phyloP scores from a whole-genome alignment of 2,888 invertebrate species.

The Drosophila colorata region DNA sequence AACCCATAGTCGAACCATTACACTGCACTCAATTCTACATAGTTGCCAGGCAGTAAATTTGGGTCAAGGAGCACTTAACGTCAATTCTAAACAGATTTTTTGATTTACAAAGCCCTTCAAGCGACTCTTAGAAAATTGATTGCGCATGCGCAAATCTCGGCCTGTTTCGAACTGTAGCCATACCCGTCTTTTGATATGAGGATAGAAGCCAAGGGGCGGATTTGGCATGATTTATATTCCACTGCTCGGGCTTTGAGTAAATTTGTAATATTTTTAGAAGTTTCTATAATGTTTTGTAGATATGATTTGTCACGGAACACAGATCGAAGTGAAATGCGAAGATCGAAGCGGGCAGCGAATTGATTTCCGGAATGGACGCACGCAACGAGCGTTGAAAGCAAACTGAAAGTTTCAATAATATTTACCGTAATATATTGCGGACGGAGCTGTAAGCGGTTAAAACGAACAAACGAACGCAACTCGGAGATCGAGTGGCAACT shows the following conservation, averaged over 20 bases:
- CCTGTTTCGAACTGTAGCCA: slow-evolving; percentile 8
- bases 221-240: slow-evolving; percentile 68
- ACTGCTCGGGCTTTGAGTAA: neutral
- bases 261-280: slow-evolving; percentile 2
- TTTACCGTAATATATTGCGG: slow-evolving; percentile 67
- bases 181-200: slow-evolving; percentile 78
- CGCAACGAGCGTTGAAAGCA: slow-evolving; percentile 66
- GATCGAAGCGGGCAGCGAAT: slow-evolving; percentile 3
- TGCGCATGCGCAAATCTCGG: slow-evolving; percentile 9
- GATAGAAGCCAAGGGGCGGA: slow-evolving; percentile 78
- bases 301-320: slow-evolving; percentile 1
- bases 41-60: slow-evolving; percentile 10
- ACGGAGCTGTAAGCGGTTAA: slow-evolving; percentile 15
- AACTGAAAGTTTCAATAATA: slow-evolving; percentile 77
- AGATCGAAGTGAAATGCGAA: slow-evolving; percentile 14
- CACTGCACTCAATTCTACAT: neutral
- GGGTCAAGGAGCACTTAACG: slow-evolving; percentile 46
- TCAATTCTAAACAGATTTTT: slow-evolving; percentile 10
- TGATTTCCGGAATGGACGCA: slow-evolving; percentile 31
- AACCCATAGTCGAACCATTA: slow-evolving; percentile 6
- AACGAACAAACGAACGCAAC: slow-evolving; percentile 7
- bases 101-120: neutral
- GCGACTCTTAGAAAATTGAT: neutral
- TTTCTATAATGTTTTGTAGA: slow-evolving; percentile 5
- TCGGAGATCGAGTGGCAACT: slow-evolving; percentile 15